phyloP scores from a whole-genome alignment of 2,113 vertebrate genomes.

The Mustela nigripes region DNA sequence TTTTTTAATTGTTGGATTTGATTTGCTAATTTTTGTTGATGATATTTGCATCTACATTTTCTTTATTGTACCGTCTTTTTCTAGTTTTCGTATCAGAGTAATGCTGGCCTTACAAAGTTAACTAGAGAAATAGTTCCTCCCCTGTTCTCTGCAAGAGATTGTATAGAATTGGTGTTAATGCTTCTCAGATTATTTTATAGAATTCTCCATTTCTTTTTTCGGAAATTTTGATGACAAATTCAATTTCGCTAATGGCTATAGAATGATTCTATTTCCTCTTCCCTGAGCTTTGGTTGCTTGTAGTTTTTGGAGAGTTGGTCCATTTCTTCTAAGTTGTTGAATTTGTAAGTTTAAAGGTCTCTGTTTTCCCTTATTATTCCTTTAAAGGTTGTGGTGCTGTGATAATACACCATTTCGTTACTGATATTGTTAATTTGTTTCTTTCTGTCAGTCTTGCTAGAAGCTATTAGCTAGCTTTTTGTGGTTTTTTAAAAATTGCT shows the following conservation, averaged over 20 bases:
- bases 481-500: not conserved
- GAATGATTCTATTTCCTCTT: not conserved
- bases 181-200: conserved; percentile 11
- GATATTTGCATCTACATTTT: not conserved
- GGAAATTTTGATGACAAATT: conserved; percentile 25
- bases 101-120: not conserved
- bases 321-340: conserved; percentile 17
- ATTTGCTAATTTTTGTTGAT: conserved; percentile 38
- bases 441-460: not conserved
- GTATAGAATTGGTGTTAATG: not conserved
- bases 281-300: not conserved
- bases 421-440: not conserved
- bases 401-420: not conserved
- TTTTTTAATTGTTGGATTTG: not conserved
- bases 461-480: not conserved
- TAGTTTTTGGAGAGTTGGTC: conserved; percentile 42
- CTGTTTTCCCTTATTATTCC: not conserved
- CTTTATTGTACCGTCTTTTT: not conserved
- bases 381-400: not conserved
- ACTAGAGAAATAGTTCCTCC: not conserved
- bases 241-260: not conserved
- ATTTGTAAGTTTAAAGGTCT: not conserved
- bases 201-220: conserved; percentile 24
- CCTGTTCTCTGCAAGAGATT: conserved; percentile 18
- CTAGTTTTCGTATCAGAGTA: not conserved